Evolutionary conservation across 23 tunicate species (phyloP).

Genomic region (Halocynthia roretzi): DNA sequence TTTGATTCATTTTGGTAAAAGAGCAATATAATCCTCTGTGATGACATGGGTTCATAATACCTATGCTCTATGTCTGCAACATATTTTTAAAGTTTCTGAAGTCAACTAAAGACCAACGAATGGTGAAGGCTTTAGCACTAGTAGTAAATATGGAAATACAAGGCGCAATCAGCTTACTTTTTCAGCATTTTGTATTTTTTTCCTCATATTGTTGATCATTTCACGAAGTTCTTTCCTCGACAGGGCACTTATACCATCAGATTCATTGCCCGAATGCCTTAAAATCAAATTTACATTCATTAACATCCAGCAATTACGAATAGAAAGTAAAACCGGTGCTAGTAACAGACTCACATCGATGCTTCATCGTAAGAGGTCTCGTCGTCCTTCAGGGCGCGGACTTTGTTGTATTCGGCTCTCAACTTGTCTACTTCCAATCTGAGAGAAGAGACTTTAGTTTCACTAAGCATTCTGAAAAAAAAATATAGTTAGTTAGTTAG

Average conservation of each 20-base stretch:
- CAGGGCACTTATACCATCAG: slow-evolving; percentile 83
- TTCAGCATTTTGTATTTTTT: slow-evolving; percentile 73
- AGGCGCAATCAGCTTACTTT: slow-evolving; percentile 28
- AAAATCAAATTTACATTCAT: background rate
- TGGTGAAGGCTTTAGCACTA: too few species aligned
- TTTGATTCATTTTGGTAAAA: too few species aligned
- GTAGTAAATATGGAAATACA: too few species aligned
- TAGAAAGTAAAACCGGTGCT: background rate
- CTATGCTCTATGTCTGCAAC: too few species aligned
- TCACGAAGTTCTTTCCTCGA: slow-evolving; percentile 63
- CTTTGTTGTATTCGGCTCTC: background rate
- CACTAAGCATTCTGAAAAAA: slow-evolving; percentile 41
- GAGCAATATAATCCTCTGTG: too few species aligned
- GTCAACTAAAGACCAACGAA: too few species aligned
- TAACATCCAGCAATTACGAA: background rate
- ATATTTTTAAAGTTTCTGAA: too few species aligned
- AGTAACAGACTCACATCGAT: background rate
- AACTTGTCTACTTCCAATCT: slow-evolving; percentile 26
- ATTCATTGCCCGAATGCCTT: slow-evolving; percentile 66
- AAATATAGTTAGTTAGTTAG: background rate
- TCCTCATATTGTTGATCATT: slow-evolving; percentile 40
- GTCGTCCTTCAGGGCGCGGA: too few species aligned
- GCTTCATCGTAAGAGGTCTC: too few species aligned
- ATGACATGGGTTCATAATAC: too few species aligned
- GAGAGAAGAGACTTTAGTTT: slow-evolving; percentile 35